These are phyloP conservation scores for Aphaenogaster rudis DNA, from an alignment of 1,140 invertebrate genomes.

Conservation along the genomic window DNA sequence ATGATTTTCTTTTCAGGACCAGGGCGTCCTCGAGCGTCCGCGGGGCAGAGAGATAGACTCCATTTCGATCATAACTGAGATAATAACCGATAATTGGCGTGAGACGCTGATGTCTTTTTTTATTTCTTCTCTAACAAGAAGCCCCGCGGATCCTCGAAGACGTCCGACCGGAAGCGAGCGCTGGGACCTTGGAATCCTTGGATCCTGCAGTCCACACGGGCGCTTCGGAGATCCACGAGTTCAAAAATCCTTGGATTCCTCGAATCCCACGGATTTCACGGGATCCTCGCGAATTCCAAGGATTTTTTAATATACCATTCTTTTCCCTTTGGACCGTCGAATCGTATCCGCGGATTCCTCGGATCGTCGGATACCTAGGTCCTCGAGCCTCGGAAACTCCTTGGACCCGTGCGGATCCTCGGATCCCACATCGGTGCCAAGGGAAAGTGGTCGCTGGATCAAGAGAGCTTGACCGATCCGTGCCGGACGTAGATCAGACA, in stretches of 20 bases:
- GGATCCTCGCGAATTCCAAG: background rate
- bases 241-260: slow-evolving; percentile 8
- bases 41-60: background rate
- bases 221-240: background rate
- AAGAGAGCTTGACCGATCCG: slow-evolving; percentile 60
- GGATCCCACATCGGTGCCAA: slow-evolving; percentile 29
- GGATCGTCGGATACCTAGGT: slow-evolving; percentile 34
- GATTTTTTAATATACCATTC: background rate
- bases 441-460: slow-evolving; percentile 38
- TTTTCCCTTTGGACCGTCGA: background rate
- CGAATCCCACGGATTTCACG: background rate
- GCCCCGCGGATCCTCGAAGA: slow-evolving; percentile 32
- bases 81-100: background rate
- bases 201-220: slow-evolving; percentile 5
- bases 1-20: slow-evolving; percentile 59
- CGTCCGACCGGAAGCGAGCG: background rate
- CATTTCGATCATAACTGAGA: background rate
- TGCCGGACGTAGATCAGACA: slow-evolving; percentile 63
- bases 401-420: slow-evolving; percentile 21
- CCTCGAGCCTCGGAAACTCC: slow-evolving; percentile 17
- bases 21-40: slow-evolving; percentile 41
- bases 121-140: background rate
- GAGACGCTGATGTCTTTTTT: background rate
- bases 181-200: slow-evolving; percentile 4
- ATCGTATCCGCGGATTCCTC: slow-evolving; percentile 9